A percentile compares a stretch with the other conserved stretches of the same genome.
Evolutionary conservation across 1,140 invertebrate genomes (phyloP).

Genomic region (Aphelinus atriplicis): DNA sequence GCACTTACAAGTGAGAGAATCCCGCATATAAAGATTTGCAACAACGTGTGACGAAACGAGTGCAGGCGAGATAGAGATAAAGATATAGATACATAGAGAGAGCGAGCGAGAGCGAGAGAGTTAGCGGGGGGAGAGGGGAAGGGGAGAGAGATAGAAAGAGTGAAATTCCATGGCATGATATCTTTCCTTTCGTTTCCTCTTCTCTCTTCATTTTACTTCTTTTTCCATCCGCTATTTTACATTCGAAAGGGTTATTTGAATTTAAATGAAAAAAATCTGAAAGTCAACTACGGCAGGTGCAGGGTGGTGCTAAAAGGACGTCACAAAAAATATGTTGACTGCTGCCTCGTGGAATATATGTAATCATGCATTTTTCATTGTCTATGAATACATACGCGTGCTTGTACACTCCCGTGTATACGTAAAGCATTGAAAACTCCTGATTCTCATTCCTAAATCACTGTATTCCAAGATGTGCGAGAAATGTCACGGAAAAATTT

Average conservation of each 20-base stretch:
- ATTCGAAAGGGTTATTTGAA: conserved; percentile 25
- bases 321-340: conserved; percentile 26
- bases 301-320: neutral
- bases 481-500: no score
- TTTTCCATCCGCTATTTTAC: neutral
- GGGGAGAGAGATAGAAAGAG: no score
- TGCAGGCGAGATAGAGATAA: neutral
- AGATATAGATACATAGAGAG: neutral
- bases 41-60: conserved; percentile 32
- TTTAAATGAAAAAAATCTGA: conserved; percentile 37
- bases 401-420: neutral
- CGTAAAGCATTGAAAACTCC: no score
- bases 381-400: neutral
- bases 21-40: conserved; percentile 17
- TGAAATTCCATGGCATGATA: conserved; percentile 24
- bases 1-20: neutral
- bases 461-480: no score
- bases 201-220: neutral
- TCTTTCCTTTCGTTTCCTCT: conserved; percentile 27
- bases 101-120: no score
- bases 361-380: conserved; percentile 33
- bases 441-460: no score
- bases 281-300: conserved; percentile 18
- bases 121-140: no score
- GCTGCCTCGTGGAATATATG: conserved; percentile 3